Evolutionary conservation across 2,797 vertebrate species (phyloP).

Genomic region (Argentina silus): DNA sequence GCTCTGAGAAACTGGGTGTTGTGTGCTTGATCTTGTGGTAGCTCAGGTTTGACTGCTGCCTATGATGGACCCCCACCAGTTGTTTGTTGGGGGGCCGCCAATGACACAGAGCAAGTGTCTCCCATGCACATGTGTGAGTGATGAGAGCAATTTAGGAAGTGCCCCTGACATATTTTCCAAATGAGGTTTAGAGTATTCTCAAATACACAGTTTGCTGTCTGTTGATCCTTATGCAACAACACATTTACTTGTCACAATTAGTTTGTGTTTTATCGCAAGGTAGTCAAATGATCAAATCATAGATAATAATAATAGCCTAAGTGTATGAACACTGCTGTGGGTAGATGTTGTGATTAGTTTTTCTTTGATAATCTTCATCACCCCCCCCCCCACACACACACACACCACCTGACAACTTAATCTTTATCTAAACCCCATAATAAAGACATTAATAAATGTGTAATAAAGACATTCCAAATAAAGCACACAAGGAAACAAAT

Average conservation of each 20-base stretch:
- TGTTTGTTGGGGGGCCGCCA: slow-evolving; percentile 45
- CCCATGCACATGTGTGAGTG: slow-evolving; percentile 24
- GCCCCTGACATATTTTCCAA: slow-evolving; percentile 53
- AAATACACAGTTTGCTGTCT: slow-evolving; percentile 5
- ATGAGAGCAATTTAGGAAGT: slow-evolving; percentile 44
- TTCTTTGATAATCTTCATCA: neutral
- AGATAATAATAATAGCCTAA: too few species aligned
- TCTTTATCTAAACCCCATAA: neutral
- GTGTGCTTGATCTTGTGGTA: slow-evolving; percentile 20
- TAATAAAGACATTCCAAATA: too few species aligned
- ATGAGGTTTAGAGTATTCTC: slow-evolving; percentile 28
- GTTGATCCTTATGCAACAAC: neutral
- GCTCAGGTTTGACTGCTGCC: slow-evolving; percentile 39
- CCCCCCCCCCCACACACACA: too few species aligned
- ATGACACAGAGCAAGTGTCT: slow-evolving; percentile 27
- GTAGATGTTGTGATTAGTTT: too few species aligned
- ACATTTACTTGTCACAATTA: neutral
- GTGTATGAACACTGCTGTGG: too few species aligned
- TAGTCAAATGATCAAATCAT: neutral
- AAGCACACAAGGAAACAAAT: too few species aligned
- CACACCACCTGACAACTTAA: neutral
- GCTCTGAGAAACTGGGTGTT: slow-evolving; percentile 36
- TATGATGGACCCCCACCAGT: slow-evolving; percentile 39
- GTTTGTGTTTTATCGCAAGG: neutral
- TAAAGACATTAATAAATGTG: neutral